These are phyloP conservation scores for Novumbra hubbsi DNA, from an alignment of 2,797 vertebrate species.

Conservation along the genomic window DNA sequence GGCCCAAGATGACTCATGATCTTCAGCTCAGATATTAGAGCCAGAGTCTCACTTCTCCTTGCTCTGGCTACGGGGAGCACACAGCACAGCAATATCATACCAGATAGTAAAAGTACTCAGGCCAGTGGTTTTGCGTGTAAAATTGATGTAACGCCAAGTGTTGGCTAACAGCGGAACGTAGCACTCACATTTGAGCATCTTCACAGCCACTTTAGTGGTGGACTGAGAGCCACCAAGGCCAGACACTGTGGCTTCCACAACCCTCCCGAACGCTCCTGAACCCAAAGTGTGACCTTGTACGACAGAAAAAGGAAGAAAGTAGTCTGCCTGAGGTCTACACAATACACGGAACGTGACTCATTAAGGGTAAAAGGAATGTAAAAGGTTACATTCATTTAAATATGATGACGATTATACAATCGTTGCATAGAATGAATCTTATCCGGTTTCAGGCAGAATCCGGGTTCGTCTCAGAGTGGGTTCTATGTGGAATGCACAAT, in stretches of 20 bases:
- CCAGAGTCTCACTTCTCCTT: conserved; percentile 81
- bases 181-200: conserved; percentile 87
- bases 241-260: conserved; percentile 84
- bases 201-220: conserved; percentile 83
- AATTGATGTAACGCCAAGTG: background rate
- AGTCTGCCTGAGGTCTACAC: no score
- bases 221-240: conserved; percentile 77
- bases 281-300: conserved; percentile 82
- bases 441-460: no score
- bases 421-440: no score
- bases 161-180: background rate
- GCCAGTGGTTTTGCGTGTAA: background rate
- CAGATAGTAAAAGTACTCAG: background rate
- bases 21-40: conserved; percentile 85
- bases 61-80: conserved; percentile 70
- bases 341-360: no score
- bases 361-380: no score
- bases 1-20: conserved; percentile 85
- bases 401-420: no score
- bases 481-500: no score
- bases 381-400: no score
- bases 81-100: background rate
- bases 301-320: background rate
- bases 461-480: no score
- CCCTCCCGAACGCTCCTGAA: conserved; percentile 85